A percentile compares a stretch with the other conserved stretches of the same genome.
phyloP scores from a whole-genome alignment of 1,140 invertebrate genomes.

The Eueides isabella region DNA sequence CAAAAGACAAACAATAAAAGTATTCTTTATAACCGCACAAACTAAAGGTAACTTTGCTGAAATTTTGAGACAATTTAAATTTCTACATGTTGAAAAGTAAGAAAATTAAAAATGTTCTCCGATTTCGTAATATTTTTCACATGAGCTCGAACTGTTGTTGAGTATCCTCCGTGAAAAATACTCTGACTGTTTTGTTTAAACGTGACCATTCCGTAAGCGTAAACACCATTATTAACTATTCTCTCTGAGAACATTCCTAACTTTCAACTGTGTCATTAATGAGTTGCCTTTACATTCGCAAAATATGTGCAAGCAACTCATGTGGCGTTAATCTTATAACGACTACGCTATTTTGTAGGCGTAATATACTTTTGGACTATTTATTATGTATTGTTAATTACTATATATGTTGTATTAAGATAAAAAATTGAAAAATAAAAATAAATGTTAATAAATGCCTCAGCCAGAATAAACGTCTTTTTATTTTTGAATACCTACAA shows the following conservation, averaged over 20 bases:
- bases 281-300: slow-evolving; percentile 73
- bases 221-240: slow-evolving; percentile 46
- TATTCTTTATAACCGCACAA: slow-evolving; percentile 63
- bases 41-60: slow-evolving; percentile 49
- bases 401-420: slow-evolving; percentile 82
- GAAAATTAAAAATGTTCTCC: slow-evolving; percentile 24
- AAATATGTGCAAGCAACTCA: slow-evolving; percentile 72
- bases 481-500: slow-evolving; percentile 7
- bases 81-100: slow-evolving; percentile 32
- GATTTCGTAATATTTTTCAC: slow-evolving; percentile 40
- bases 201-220: slow-evolving; percentile 22
- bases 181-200: slow-evolving; percentile 21
- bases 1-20: slow-evolving; percentile 64
- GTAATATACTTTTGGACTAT: slow-evolving; percentile 83
- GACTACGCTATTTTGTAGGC: slow-evolving; percentile 82
- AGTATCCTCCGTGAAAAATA: slow-evolving; percentile 51
- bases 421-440: slow-evolving; percentile 78
- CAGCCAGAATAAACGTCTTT: slow-evolving; percentile 72
- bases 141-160: slow-evolving; percentile 48
- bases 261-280: slow-evolving; percentile 68
- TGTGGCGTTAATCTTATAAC: slow-evolving; percentile 80
- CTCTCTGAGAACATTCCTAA: slow-evolving; percentile 70
- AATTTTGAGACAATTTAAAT: slow-evolving; percentile 48
- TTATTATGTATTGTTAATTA: slow-evolving; percentile 83
- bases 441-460: slow-evolving; percentile 82